phyloP scores from a whole-genome alignment of 2,113 vertebrate species.

The Centropristis striata region DNA sequence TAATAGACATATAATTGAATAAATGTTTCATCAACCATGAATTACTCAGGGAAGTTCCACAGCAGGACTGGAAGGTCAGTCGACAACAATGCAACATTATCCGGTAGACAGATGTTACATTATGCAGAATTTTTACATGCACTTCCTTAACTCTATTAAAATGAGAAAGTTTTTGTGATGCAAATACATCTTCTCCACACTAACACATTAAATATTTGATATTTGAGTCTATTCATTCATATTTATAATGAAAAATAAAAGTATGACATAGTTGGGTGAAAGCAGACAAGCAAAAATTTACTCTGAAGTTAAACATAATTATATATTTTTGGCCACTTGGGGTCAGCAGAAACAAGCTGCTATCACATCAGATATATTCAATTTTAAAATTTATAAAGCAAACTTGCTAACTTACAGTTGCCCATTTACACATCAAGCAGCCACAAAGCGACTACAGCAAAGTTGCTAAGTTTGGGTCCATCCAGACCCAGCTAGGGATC shows the following conservation, averaged over 20 bases:
- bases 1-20: constrained; percentile 62
- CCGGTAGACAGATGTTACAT: neutral
- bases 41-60: constrained; percentile 16
- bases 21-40: constrained; percentile 37
- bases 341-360: neutral
- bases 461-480: neutral
- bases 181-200: neutral
- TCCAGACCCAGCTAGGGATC: too few relatives aligned
- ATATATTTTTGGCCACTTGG: too few relatives aligned
- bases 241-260: too few relatives aligned
- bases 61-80: neutral
- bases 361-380: neutral
- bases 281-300: neutral
- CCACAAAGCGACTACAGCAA: neutral
- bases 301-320: too few relatives aligned
- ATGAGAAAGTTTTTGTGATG: neutral
- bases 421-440: neutral
- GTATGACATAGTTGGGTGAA: neutral
- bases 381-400: neutral
- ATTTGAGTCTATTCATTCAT: too few relatives aligned
- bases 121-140: neutral
- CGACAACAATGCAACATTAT: neutral
- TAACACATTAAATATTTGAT: neutral
- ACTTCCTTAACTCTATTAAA: neutral
- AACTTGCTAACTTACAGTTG: too few relatives aligned